phyloP scores from a whole-genome alignment of 2,888 invertebrate species.

The Zygothrica quintamaculata region DNA sequence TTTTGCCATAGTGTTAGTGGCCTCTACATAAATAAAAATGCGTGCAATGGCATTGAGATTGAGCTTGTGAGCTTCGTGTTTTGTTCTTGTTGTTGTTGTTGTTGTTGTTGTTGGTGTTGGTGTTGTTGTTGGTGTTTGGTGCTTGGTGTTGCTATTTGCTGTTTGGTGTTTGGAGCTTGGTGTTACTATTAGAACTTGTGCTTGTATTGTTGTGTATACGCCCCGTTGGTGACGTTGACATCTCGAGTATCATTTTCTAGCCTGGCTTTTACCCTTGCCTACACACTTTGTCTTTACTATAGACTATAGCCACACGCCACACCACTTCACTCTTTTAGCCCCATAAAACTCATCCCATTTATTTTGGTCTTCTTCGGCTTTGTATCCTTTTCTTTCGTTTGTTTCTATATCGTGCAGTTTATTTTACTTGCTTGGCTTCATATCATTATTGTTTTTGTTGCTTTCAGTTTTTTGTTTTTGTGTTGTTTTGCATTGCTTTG shows the following conservation, averaged over 20 bases:
- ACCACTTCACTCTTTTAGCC: slow-evolving; percentile 17
- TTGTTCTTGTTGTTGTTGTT: background rate
- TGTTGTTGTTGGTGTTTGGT: slow-evolving; percentile 23
- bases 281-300: background rate
- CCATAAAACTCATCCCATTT: slow-evolving; percentile 8
- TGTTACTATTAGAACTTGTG: background rate
- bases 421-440: slow-evolving; percentile 56
- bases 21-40: slow-evolving; percentile 21
- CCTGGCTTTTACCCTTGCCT: slow-evolving; percentile 15
- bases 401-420: slow-evolving; percentile 52
- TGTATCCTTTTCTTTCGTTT: slow-evolving; percentile 34
- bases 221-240: slow-evolving; percentile 68
- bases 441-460: no score
- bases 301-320: background rate
- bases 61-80: slow-evolving; percentile 22
- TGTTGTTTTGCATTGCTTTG: slow-evolving; percentile 58
- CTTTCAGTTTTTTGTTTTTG: no score
- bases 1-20: no score
- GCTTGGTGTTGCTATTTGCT: slow-evolving; percentile 14
- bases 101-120: slow-evolving; percentile 7
- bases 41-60: slow-evolving; percentile 20
- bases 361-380: slow-evolving; percentile 12
- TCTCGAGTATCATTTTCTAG: slow-evolving; percentile 68
- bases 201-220: slow-evolving; percentile 37
- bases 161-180: slow-evolving; percentile 14